Conservation (phyloP, 2,797 vertebrate genomes). For the Hydrophis major region DNA sequence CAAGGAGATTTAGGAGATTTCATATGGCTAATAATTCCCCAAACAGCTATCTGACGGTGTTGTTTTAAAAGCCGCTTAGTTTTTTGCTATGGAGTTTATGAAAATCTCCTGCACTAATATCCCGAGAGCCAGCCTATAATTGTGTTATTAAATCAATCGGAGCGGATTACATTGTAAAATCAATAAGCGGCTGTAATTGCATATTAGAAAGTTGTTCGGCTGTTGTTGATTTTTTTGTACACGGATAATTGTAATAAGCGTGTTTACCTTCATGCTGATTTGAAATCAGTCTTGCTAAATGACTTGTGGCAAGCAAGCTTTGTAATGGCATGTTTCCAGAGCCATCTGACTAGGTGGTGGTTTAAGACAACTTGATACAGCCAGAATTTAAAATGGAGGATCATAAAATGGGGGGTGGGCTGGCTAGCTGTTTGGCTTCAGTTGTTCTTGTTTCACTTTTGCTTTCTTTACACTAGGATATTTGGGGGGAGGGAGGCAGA, state of each 20-base stretch:
- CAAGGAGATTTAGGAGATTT: slow-evolving; percentile 68
- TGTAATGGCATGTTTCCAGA: slow-evolving; percentile 1
- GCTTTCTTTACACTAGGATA: not conserved
- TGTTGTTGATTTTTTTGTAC: slow-evolving; percentile 77
- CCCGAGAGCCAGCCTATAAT: slow-evolving; percentile 81
- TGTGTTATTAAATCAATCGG: slow-evolving; percentile 91
- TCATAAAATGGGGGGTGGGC: not conserved
- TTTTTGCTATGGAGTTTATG: slow-evolving; percentile 85
- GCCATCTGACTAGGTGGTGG: not conserved
- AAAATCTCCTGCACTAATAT: slow-evolving; percentile 87
- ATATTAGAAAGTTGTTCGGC: slow-evolving; percentile 87
- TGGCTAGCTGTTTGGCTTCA: not conserved
- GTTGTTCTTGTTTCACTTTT: not conserved
- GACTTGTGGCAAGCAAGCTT: slow-evolving; percentile 44
- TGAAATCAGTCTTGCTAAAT: slow-evolving; percentile 81
- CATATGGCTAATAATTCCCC: slow-evolving; percentile 69
- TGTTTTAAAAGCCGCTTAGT: slow-evolving; percentile 72
- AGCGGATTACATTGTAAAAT: slow-evolving; percentile 89
- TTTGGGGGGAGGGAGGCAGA: not conserved
- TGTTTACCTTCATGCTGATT: slow-evolving; percentile 91
- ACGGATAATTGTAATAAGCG: slow-evolving; percentile 93
- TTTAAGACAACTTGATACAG: not conserved
- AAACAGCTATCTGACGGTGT: slow-evolving; percentile 65
- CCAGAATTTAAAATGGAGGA: not conserved
- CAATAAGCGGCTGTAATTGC: slow-evolving; percentile 92